A percentile compares a stretch with the other conserved stretches of the same genome.
phyloP scores from a whole-genome alignment of 2,113 vertebrate genomes.

The Brevimyrus niger region DNA sequence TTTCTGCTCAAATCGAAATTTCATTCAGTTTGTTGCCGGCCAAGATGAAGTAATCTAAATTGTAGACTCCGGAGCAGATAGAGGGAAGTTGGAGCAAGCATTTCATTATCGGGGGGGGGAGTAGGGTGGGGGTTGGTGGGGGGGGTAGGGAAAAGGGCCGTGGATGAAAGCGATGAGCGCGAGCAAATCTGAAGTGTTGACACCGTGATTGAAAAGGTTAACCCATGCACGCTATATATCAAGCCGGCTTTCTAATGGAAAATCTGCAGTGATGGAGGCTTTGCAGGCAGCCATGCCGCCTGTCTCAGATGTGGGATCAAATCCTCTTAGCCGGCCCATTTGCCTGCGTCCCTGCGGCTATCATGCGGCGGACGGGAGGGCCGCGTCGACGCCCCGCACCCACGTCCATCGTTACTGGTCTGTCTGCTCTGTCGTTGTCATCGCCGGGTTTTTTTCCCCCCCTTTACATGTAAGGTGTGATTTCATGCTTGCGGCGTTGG shows the following conservation, averaged over 20 bases:
- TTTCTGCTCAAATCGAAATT: slow-evolving; percentile 99
- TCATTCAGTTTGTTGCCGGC: slow-evolving; percentile 99
- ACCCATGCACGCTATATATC: slow-evolving; percentile 85
- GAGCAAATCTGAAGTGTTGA: slow-evolving; percentile 86
- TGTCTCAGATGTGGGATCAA: slow-evolving; percentile 94
- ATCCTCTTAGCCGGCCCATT: slow-evolving; percentile 96
- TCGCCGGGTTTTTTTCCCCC: no score
- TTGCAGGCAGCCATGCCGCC: slow-evolving; percentile 79
- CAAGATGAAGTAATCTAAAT: slow-evolving; percentile 99
- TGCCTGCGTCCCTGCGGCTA: slow-evolving; percentile 97
- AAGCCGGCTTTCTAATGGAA: slow-evolving; percentile 83
- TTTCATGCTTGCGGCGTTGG: neutral
- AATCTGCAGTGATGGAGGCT: slow-evolving; percentile 77
- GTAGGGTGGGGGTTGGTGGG: slow-evolving; percentile 44
- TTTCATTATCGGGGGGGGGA: slow-evolving; percentile 58
- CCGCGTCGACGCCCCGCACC: slow-evolving; percentile 48
- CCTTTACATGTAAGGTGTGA: neutral
- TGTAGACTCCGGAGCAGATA: slow-evolving; percentile 99
- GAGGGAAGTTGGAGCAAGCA: slow-evolving; percentile 71
- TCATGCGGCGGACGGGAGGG: slow-evolving; percentile 82
- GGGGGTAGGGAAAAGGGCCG: slow-evolving; percentile 71
- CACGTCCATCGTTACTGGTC: slow-evolving; percentile 23
- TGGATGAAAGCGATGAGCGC: slow-evolving; percentile 85
- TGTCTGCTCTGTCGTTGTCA: neutral
- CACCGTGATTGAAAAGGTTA: slow-evolving; percentile 86